These are phyloP conservation scores for Microcebus griseorufus DNA, from an alignment of 2,113 vertebrate species.

Conservation along the genomic window DNA sequence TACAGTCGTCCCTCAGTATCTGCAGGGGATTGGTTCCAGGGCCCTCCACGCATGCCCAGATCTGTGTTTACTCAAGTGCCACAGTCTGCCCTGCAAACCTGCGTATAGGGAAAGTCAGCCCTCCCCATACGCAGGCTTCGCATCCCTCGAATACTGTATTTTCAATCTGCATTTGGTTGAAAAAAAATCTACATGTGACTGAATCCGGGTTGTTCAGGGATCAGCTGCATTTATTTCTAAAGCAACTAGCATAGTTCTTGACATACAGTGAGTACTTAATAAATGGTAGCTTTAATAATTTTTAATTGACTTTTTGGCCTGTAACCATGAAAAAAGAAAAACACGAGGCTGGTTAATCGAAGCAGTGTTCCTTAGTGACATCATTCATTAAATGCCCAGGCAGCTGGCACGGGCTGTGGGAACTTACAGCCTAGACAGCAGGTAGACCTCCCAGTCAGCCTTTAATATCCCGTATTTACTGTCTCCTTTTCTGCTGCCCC, in stretches of 20 bases:
- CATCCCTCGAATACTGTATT: not conserved
- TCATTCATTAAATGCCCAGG: not conserved
- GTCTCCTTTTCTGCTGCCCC: not conserved
- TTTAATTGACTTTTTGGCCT: conserved; percentile 52
- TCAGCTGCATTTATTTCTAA: not conserved
- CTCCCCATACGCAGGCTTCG: not conserved
- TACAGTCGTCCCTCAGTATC: not conserved
- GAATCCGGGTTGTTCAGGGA: not conserved
- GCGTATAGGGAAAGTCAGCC: too few relatives aligned
- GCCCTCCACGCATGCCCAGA: not conserved
- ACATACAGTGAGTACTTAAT: not conserved
- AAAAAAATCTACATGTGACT: not conserved
- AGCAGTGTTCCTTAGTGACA: not conserved
- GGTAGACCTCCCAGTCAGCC: not conserved
- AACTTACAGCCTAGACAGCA: not conserved
- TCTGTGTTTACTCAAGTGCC: not conserved
- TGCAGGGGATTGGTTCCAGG: not conserved
- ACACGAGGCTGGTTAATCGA: not conserved
- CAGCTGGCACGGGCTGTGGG: not conserved
- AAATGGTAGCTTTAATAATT: conserved; percentile 49
- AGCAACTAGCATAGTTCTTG: conserved; percentile 20
- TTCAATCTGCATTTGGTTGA: not conserved
- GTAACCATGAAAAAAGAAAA: not conserved
- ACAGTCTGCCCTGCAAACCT: not conserved
- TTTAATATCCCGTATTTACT: not conserved